Evolutionary conservation across 1,140 invertebrate species (phyloP).

Genomic region (Drosophila pallidifrons): DNA sequence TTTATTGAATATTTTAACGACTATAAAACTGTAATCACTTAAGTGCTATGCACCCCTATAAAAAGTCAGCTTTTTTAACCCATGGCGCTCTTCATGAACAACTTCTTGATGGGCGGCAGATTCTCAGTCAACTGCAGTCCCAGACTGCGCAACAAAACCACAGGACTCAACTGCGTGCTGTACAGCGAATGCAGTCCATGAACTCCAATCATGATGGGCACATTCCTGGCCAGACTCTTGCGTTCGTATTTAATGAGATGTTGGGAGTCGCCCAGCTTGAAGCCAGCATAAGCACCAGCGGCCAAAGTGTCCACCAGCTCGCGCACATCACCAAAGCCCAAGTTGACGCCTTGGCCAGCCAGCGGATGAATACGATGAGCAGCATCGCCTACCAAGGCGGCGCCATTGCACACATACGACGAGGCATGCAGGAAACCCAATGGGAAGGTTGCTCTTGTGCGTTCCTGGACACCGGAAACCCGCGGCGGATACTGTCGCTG

Average conservation of each 20-base stretch:
- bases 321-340: conserved; percentile 97
- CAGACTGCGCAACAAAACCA: conserved; percentile 93
- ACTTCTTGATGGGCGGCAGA: conserved; percentile 90
- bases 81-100: conserved; percentile 83
- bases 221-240: conserved; percentile 92
- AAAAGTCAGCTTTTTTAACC: conserved; percentile 46
- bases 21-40: conserved; percentile 58
- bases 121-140: conserved; percentile 94
- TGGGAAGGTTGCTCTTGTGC: conserved; percentile 94
- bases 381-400: conserved; percentile 96
- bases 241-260: conserved; percentile 94
- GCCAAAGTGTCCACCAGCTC: conserved; percentile 90
- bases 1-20: conserved; percentile 23
- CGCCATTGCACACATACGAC: conserved; percentile 91
- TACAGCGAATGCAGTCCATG: conserved; percentile 96
- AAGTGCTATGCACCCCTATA: conserved; percentile 31
- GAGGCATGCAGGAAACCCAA: conserved; percentile 95
- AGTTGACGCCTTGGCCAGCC: conserved; percentile 98
- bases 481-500: conserved; percentile 92
- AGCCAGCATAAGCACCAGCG: conserved; percentile 90
- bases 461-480: conserved; percentile 87
- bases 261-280: conserved; percentile 88
- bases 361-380: conserved; percentile 98
- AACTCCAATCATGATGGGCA: conserved; percentile 94
- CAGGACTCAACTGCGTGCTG: conserved; percentile 90